Evolutionary conservation across 2,113 vertebrate species (phyloP).

Genomic region (Todiramphus saurophagus): DNA sequence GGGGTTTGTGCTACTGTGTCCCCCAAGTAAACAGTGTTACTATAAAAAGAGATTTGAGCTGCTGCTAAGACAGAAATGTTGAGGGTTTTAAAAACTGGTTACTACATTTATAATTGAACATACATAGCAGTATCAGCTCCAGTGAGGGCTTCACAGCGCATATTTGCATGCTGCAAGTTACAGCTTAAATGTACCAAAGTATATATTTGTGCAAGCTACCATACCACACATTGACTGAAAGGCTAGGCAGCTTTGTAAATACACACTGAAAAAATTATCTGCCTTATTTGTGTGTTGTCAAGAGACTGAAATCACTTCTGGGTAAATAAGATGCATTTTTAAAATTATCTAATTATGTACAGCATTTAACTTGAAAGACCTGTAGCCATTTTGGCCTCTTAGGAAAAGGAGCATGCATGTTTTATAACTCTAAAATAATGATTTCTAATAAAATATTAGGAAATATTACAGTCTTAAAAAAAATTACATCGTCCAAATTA

Average conservation of each 20-base stretch:
- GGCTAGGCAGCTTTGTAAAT: conserved; percentile 32
- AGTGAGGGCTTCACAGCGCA: neutral
- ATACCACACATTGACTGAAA: conserved; percentile 10
- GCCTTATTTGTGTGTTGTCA: conserved; percentile 54
- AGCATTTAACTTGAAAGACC: conserved; percentile 59
- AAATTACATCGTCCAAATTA: neutral
- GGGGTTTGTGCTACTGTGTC: neutral
- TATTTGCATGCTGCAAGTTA: neutral
- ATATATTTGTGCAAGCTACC: conserved; percentile 34
- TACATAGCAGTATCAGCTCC: neutral
- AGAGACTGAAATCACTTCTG: conserved; percentile 52
- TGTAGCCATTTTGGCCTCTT: conserved; percentile 56
- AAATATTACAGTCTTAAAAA: neutral
- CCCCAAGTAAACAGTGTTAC: neutral
- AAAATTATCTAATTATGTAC: conserved; percentile 37
- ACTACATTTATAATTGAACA: conserved; percentile 2
- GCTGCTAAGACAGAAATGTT: neutral
- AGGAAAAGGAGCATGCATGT: conserved; percentile 61
- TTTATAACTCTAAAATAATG: conserved; percentile 57
- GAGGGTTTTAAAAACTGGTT: neutral
- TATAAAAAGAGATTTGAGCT: neutral
- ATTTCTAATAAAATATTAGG: conserved; percentile 22
- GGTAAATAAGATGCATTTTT: conserved; percentile 62
- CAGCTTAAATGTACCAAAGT: neutral
- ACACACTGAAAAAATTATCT: conserved; percentile 22